These are phyloP conservation scores for Ambastaia sidthimunki DNA, from an alignment of 2,797 vertebrate genomes.

Conservation along the genomic window DNA sequence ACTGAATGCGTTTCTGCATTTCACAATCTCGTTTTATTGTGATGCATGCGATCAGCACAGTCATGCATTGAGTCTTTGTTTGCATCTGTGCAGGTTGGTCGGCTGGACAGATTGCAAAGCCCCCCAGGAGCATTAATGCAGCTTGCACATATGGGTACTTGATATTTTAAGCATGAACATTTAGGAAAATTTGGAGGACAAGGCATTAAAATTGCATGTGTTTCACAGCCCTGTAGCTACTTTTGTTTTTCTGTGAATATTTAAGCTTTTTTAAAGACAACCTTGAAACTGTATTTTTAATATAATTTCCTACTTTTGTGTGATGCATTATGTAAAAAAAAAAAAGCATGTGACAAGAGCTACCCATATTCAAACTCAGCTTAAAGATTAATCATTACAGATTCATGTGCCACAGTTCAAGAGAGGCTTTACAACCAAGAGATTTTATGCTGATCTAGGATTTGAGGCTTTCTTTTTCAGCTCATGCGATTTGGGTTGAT, in stretches of 20 bases:
- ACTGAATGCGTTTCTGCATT: constrained; percentile 11
- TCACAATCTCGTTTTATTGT: background rate
- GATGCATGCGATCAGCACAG: constrained; percentile 6
- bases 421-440: constrained; percentile 12
- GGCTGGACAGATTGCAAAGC: constrained; percentile 31
- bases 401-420: constrained; percentile 7
- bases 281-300: background rate
- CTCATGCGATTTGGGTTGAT: constrained; percentile 20
- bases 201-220: constrained; percentile 32
- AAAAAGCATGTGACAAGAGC: background rate
- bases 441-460: constrained; percentile 44
- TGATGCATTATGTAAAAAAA: background rate
- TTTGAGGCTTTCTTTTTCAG: constrained; percentile 21
- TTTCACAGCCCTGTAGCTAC: constrained; percentile 28
- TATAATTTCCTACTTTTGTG: background rate
- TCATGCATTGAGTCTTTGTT: constrained; percentile 40
- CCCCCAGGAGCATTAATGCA: constrained; percentile 21
- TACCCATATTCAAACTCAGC: background rate
- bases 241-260: constrained; percentile 7
- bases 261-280: background rate
- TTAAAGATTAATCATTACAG: constrained; percentile 21
- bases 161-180: constrained; percentile 26
- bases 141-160: constrained; percentile 29
- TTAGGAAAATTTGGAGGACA: constrained; percentile 1
- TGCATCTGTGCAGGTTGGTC: constrained; percentile 29